Percentiles rank a stretch among this genome's conserved stretches.
Conservation (phyloP, 2,113 vertebrate genomes). For the Elaphurus davidianus region DNA sequence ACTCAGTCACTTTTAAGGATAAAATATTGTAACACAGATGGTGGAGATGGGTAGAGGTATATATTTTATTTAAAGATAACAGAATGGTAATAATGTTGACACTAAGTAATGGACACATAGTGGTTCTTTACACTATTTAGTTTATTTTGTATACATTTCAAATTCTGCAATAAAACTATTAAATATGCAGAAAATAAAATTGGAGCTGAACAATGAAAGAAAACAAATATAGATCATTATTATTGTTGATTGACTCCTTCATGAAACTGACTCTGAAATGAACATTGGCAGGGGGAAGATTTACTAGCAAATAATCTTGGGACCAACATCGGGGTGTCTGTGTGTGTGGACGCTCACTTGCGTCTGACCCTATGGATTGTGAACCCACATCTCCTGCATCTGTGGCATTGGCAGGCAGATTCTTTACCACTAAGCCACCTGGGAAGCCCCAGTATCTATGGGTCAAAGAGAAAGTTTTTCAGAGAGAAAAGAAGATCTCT, state of each 20-base stretch:
- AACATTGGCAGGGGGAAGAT: background rate
- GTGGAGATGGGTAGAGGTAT: background rate
- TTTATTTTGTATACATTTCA: background rate
- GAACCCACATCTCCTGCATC: background rate
- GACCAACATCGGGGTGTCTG: background rate
- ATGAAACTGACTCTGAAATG: background rate
- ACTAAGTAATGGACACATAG: background rate
- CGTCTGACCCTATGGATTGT: background rate
- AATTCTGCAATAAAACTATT: background rate
- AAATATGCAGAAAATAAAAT: background rate
- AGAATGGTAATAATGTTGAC: background rate
- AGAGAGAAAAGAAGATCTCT: background rate
- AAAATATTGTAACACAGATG: background rate
- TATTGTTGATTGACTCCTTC: background rate
- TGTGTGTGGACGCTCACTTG: background rate
- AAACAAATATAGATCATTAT: background rate
- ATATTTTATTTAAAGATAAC: background rate
- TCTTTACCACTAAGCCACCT: background rate
- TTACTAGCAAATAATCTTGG: background rate
- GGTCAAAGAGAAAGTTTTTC: background rate
- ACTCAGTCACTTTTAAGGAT: background rate
- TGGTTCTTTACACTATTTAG: background rate
- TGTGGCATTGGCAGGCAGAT: background rate
- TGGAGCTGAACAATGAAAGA: background rate
- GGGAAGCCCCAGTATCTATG: background rate